phyloP scores from a whole-genome alignment of 1,140 invertebrate genomes.

The Bactericera cockerelli region DNA sequence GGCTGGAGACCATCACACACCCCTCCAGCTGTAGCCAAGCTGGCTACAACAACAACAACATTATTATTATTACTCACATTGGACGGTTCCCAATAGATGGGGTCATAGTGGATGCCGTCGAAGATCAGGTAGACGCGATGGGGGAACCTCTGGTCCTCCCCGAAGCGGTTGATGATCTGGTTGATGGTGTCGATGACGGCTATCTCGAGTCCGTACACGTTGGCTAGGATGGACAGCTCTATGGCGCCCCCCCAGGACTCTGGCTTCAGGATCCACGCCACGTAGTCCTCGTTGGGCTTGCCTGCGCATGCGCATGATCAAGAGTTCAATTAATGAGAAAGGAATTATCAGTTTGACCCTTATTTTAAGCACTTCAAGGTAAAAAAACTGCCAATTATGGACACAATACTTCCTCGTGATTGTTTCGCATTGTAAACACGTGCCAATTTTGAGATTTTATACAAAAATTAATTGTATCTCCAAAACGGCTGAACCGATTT shows the following conservation, averaged over 20 bases:
- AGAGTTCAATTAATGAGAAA: too few relatives aligned
- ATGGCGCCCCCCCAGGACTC: conserved; percentile 92
- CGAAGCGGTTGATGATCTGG: conserved; percentile 79
- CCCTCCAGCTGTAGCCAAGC: too few relatives aligned
- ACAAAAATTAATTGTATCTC: too few relatives aligned
- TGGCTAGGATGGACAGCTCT: conserved; percentile 76
- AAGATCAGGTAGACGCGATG: conserved; percentile 79
- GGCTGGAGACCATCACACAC: too few relatives aligned
- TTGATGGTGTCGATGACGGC: conserved; percentile 84
- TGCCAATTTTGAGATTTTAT: too few relatives aligned
- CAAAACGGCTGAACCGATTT: too few relatives aligned
- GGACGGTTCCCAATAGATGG: conserved; percentile 64
- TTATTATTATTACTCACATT: not conserved
- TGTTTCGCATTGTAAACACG: too few relatives aligned
- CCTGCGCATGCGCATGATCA: not conserved
- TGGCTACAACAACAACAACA: too few relatives aligned
- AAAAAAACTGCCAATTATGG: too few relatives aligned
- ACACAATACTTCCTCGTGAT: too few relatives aligned
- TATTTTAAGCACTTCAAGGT: too few relatives aligned
- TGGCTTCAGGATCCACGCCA: conserved; percentile 65
- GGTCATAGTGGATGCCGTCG: conserved; percentile 94
- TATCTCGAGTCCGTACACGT: conserved; percentile 81
- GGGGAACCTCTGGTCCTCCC: conserved; percentile 78
- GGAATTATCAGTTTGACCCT: too few relatives aligned
- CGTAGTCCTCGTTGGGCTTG: conserved; percentile 71